These are phyloP conservation scores for Octonoba sinensis DNA, from an alignment of 2,888 invertebrate genomes.

Conservation along the genomic window DNA sequence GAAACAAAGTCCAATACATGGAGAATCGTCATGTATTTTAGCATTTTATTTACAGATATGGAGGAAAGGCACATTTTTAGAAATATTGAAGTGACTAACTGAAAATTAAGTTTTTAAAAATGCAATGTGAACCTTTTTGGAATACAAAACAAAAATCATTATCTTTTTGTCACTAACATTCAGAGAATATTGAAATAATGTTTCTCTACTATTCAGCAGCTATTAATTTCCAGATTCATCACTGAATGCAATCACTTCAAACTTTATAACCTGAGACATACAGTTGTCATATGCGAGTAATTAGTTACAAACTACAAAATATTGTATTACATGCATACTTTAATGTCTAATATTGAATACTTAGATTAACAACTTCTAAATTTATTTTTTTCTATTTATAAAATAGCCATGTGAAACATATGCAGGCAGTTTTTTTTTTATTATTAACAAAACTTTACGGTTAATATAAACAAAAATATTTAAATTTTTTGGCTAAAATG, in stretches of 20 bases:
- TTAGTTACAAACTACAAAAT: slow-evolving; percentile 39
- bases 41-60: too few relatives aligned
- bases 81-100: too few relatives aligned
- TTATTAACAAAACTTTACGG: slow-evolving; percentile 23
- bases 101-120: too few relatives aligned
- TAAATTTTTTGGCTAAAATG: slow-evolving; percentile 32
- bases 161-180: too few relatives aligned
- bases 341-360: slow-evolving; percentile 44
- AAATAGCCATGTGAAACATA: slow-evolving; percentile 41
- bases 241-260: slow-evolving; percentile 15
- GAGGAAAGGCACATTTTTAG: too few relatives aligned
- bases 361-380: slow-evolving; percentile 34
- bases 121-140: too few relatives aligned
- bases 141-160: too few relatives aligned
- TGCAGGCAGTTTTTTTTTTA: slow-evolving; percentile 19
- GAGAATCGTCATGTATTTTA: too few relatives aligned
- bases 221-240: slow-evolving; percentile 35
- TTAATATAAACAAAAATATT: slow-evolving; percentile 29
- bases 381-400: slow-evolving; percentile 33
- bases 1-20: too few relatives aligned
- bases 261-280: slow-evolving; percentile 38
- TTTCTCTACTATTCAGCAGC: slow-evolving; percentile 47
- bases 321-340: slow-evolving; percentile 37
- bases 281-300: slow-evolving; percentile 29
- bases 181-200: too few relatives aligned